phyloP scores from a whole-genome alignment of 2,797 vertebrate genomes.

The Chaetophractus vellerosus region DNA sequence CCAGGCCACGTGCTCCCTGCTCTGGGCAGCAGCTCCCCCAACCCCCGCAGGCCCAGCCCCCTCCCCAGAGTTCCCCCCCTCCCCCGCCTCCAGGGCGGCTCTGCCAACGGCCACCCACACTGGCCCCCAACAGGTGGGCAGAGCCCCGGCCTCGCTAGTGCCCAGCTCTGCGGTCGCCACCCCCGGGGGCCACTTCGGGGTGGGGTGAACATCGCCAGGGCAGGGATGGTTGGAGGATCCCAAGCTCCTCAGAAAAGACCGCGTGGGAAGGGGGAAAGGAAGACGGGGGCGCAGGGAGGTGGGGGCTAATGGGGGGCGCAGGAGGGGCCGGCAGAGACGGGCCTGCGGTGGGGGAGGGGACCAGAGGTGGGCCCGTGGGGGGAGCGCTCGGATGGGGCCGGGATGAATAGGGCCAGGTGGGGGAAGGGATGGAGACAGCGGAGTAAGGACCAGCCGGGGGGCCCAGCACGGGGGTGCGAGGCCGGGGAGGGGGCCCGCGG shows the following conservation, averaged over 20 bases:
- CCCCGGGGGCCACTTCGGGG: constrained; percentile 50
- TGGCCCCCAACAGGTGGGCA: constrained; percentile 77
- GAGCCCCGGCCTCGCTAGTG: neutral
- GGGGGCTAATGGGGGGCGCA: neutral
- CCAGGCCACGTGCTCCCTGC: constrained; percentile 65
- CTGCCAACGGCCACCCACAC: neutral
- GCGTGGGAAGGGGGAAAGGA: neutral
- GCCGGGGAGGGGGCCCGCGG: neutral
- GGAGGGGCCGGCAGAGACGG: neutral
- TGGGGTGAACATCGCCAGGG: neutral
- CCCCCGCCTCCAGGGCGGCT: neutral
- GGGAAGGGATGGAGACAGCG: too few species aligned
- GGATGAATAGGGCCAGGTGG: neutral
- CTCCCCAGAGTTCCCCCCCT: neutral
- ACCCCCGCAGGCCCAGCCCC: neutral
- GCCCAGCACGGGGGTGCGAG: neutral
- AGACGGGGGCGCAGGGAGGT: neutral
- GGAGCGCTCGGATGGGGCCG: too few species aligned
- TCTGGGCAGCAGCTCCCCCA: neutral
- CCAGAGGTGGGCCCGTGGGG: neutral
- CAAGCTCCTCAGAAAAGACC: neutral
- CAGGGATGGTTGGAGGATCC: neutral
- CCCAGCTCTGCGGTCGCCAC: neutral
- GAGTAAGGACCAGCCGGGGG: neutral
- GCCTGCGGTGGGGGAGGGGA: neutral